phyloP scores from a whole-genome alignment of 2,113 vertebrate species.

The Orycteropus afer region DNA sequence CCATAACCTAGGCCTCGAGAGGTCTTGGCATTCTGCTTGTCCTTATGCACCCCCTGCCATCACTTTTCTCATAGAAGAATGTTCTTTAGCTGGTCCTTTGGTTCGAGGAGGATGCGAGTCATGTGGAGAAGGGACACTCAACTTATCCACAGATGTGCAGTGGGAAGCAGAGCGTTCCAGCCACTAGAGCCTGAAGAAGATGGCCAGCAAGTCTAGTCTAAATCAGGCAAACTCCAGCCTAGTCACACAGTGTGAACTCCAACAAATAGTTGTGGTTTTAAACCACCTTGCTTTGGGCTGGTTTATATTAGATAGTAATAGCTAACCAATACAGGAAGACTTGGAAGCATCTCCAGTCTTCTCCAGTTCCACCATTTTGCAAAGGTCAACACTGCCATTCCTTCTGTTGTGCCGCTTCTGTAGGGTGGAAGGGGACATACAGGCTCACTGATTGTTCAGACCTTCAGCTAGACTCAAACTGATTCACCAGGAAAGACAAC shows the following conservation, averaged over 20 bases:
- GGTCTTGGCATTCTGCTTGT: background rate
- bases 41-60: background rate
- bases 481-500: background rate
- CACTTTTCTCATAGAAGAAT: background rate
- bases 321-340: background rate
- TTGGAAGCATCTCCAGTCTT: background rate
- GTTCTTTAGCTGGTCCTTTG: background rate
- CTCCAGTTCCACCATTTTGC: background rate
- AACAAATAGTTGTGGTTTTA: background rate
- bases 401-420: background rate
- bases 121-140: background rate
- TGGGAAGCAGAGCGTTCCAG: background rate
- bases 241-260: background rate
- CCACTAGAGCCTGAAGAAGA: background rate
- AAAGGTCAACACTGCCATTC: background rate
- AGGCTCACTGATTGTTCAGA: background rate
- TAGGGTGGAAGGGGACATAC: background rate
- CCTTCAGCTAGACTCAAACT: background rate
- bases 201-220: background rate
- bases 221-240: background rate
- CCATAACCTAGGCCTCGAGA: background rate
- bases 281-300: background rate
- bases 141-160: background rate
- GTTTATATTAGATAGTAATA: background rate
- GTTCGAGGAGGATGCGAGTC: background rate